Percentiles rank a stretch among this genome's conserved stretches.
Evolutionary conservation across 2,888 invertebrate species (phyloP).

Genomic region (Uropetala carovei): DNA sequence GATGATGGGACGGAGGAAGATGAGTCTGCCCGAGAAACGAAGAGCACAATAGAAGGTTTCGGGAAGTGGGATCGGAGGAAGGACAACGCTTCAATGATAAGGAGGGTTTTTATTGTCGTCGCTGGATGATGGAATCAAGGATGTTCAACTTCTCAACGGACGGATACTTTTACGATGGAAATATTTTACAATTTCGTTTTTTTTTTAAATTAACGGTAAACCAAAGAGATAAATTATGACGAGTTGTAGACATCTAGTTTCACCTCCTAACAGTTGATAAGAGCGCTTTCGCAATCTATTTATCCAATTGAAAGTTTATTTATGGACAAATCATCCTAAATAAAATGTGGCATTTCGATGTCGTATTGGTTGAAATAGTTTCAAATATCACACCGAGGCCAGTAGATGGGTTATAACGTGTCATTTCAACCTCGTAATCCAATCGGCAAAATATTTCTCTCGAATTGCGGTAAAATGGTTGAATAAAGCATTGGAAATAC

Average conservation of each 20-base stretch:
- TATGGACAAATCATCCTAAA: no score
- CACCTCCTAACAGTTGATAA: neutral
- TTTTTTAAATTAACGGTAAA: neutral
- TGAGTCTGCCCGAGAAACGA: neutral
- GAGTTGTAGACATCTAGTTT: neutral
- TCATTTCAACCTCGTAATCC: no score
- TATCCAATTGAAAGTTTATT: neutral
- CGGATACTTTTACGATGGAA: neutral
- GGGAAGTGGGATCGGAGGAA: neutral
- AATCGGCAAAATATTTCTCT: no score
- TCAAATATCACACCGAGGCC: no score
- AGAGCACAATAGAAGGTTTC: conserved; percentile 18
- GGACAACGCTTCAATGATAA: neutral
- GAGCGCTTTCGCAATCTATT: neutral
- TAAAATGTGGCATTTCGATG: no score
- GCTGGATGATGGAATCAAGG: neutral
- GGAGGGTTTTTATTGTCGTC: conserved; percentile 11
- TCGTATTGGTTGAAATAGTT: no score
- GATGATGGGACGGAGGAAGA: conserved; percentile 4
- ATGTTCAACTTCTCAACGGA: neutral
- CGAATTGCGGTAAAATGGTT: no score
- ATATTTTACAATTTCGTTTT: conserved; percentile 14
- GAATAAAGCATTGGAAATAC: no score
- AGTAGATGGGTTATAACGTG: no score
- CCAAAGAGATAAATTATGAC: neutral